phyloP scores from a whole-genome alignment of 2,888 invertebrate species.

The Clanis bilineata region DNA sequence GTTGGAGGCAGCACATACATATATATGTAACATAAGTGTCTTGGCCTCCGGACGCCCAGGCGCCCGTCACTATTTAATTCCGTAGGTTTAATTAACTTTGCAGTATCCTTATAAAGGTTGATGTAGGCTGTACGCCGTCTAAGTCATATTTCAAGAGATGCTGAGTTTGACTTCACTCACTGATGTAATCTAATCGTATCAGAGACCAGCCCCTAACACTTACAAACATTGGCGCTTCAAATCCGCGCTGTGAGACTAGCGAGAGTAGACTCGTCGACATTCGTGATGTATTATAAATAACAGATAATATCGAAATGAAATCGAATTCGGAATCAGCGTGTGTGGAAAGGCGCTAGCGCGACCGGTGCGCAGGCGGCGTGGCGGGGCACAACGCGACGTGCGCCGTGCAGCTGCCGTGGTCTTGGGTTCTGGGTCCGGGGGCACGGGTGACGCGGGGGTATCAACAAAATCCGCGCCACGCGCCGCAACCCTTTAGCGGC shows the following conservation, averaged over 20 bases:
- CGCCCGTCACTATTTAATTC: no score
- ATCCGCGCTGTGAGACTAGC: neutral
- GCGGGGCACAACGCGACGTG: no score
- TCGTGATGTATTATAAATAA: constrained; percentile 27
- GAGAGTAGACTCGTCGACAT: neutral
- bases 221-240: neutral
- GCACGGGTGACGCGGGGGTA: constrained; percentile 18
- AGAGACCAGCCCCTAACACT: neutral
- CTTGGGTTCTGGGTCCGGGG: constrained; percentile 21
- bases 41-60: no score
- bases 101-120: no score
- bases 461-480: constrained; percentile 39
- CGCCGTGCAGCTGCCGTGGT: constrained; percentile 36
- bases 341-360: constrained; percentile 31
- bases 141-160: no score
- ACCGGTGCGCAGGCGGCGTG: constrained; percentile 33
- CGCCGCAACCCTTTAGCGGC: constrained; percentile 56
- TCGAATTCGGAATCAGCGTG: constrained; percentile 48
- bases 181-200: no score
- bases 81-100: no score
- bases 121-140: no score
- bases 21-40: no score
- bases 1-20: no score
- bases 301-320: constrained; percentile 47
- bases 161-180: no score